These are phyloP conservation scores for Drosophila mimica DNA, from an alignment of 2,888 invertebrate species.

Conservation along the genomic window DNA sequence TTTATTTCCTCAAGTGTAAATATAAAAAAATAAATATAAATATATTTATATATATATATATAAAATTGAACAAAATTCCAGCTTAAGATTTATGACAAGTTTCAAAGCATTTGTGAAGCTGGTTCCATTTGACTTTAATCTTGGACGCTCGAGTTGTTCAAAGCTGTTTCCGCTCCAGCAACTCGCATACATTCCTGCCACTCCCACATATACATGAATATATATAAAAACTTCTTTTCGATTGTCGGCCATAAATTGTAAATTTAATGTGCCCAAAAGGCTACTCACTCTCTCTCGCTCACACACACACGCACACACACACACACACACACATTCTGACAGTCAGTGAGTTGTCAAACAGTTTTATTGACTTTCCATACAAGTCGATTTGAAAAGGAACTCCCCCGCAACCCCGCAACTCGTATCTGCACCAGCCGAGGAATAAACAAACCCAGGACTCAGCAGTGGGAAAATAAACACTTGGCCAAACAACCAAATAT, in stretches of 20 bases:
- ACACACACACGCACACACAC: conserved; percentile 10
- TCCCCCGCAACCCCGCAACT: background rate
- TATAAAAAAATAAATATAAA: no score
- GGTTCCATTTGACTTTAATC: conserved; percentile 17
- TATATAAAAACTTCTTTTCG: conserved; percentile 50
- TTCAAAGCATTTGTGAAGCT: conserved; percentile 3
- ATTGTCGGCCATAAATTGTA: conserved; percentile 72
- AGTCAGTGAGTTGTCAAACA: conserved; percentile 73
- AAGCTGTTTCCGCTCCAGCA: background rate
- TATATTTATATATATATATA: no score
- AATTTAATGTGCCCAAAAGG: conserved; percentile 69
- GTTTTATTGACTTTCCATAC: conserved; percentile 76
- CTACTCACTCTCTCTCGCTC: conserved; percentile 9
- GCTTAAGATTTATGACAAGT: conserved; percentile 9
- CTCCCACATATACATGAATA: conserved; percentile 17
- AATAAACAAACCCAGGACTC: conserved; percentile 57
- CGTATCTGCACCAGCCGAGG: background rate
- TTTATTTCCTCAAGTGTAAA: background rate
- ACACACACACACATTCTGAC: background rate
- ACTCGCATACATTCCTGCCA: background rate
- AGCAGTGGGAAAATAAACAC: conserved; percentile 71
- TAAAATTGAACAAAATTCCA: background rate
- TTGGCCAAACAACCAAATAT: conserved; percentile 42
- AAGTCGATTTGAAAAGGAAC: conserved; percentile 47
- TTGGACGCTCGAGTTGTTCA: background rate